Evolutionary conservation across 1,140 invertebrate species (phyloP), one percentile per base, ranked within the genome.

Genomic region (Arion vulgaris): DNA sequence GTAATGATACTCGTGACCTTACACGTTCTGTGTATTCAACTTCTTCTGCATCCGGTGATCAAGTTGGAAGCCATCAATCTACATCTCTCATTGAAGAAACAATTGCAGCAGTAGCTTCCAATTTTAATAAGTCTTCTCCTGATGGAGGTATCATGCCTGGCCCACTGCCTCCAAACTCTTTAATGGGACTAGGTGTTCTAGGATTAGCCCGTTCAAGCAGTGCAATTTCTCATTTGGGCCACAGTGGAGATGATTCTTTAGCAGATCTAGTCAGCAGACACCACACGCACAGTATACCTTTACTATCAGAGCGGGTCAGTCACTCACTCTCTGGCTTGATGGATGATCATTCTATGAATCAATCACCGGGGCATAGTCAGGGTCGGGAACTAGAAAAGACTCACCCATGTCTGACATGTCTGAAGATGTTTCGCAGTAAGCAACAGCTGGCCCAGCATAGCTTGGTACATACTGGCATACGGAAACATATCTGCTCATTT

Each of bases 371-470:
- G 57, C 71, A 66, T n/a, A 28, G 77, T 41, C 53, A 51, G 9
- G 78, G 76, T 23, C 28, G 41, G 32, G 73, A 81, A 51, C 71
- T 82, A 15, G 83, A 84, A 38, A 81, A 80, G 98, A 93, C 1
- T 0, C 97, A 98, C 92, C 96, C 98, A 92, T 99, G 98, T 94
- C 96, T 98, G 93, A 97, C 98, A 93, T 99, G 98, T 94, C 95
- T 98, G 89, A 99, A 99, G 92, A 96, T 96, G 85, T 99, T 99
- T 94, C 96, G 96, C 89, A 97, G 96, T 90, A 98, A 98, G 92
- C 97, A 98, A 91, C 98, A 99, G 93, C 94, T 99, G 85, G 97
- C 98, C 23, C 98, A 99, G 93, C 98, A 98, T 97, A 88, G 41
- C 41, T 45, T 45, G 41, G 41, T 94, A 96, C 88, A 96, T 98